Evolutionary conservation across 2,113 vertebrate species (phyloP), one percentile per base, ranked within the genome.

Genomic region (Grus americana): DNA sequence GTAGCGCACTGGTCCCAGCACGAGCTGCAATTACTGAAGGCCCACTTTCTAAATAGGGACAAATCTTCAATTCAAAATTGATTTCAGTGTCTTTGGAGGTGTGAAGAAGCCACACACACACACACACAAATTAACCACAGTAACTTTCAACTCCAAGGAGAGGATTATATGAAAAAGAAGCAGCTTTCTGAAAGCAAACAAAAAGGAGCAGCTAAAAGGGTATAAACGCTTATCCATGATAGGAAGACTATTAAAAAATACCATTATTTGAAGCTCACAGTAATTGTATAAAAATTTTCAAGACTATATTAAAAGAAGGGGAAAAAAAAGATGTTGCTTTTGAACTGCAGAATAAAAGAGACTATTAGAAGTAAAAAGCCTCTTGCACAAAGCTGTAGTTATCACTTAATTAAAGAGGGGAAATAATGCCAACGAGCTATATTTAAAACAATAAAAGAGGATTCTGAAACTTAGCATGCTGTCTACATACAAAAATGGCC

Each of bases 401-500:
- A 84, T 63, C 3, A 2, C 11, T 66, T 94, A 81, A 89, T 80
- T 91, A 38, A 70, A 78, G 59, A 68, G 17, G 15, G 7, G 44
- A 65, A 87, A 83, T 62, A 61, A 76, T 6, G 19, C 4, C 76
- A 54, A 88, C 5, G 2, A 65, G 27, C 32, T 86, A 62, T 70
- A 83, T 86, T 90, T 94, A 76, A 92, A 93, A 88, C 26, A 90
- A 57, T 78, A 61, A 90, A 90, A 30, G 26, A 65, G 14, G 61
- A 54, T 79, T 88, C 30, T 82, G 36, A 82, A 30, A 38, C 17
- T 84, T 36, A 61, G 38, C 10, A 42, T 32, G 17, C 34, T 61
- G 10, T 49, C 49, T 54, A 11, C 7, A 11, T 29, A 57, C 3
- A 62, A 63, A 93, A 83, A 63, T 32, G 9, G 75, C 49, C 21